Conservation (phyloP, 1,140 invertebrate genomes). For the Delia radicum region DNA sequence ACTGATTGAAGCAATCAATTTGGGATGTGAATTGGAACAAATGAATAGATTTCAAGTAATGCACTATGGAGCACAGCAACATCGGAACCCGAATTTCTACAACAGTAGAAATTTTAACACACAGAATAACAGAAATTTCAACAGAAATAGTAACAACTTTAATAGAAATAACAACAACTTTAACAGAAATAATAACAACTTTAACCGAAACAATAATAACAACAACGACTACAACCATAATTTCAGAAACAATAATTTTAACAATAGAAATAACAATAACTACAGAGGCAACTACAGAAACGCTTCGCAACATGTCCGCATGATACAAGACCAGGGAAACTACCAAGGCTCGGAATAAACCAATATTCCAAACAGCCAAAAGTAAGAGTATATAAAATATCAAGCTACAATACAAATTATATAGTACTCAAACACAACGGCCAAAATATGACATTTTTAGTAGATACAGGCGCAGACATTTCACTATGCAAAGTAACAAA, state of each 20-base stretch:
- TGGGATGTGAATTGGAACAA: background rate
- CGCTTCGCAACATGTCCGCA: background rate
- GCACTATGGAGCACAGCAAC: background rate
- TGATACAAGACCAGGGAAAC: background rate
- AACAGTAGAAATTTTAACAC: background rate
- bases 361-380: background rate
- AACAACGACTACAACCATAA: background rate
- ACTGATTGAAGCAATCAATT: background rate
- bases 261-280: background rate
- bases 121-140: background rate
- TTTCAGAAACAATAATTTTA: background rate
- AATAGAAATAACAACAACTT: background rate
- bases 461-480: background rate
- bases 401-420: background rate
- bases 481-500: background rate
- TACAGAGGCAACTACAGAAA: constrained; percentile 6
- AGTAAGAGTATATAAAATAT: background rate
- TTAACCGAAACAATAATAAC: background rate
- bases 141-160: background rate
- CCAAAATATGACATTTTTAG: background rate
- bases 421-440: background rate
- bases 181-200: background rate
- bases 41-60: background rate
- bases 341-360: background rate
- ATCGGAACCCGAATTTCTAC: background rate